These are phyloP conservation scores for Lampris megalopsis DNA, from an alignment of 2,113 vertebrate genomes.

Conservation along the genomic window DNA sequence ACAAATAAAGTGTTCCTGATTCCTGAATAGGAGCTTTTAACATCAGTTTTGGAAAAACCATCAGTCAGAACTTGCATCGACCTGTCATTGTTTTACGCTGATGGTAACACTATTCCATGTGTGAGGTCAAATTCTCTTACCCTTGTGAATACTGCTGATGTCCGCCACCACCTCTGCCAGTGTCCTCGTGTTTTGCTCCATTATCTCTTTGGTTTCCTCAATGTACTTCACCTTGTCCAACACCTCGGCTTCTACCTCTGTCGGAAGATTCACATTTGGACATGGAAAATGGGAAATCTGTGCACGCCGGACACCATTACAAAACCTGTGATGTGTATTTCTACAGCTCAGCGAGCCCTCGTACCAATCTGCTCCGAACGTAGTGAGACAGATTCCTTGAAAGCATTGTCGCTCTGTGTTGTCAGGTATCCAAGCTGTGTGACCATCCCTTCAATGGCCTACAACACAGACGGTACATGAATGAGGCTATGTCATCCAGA, in stretches of 20 bases:
- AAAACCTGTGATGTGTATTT: too few relatives aligned
- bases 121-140: slow-evolving; percentile 66
- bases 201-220: slow-evolving; percentile 84
- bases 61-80: too few relatives aligned
- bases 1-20: too few relatives aligned
- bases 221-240: slow-evolving; percentile 83
- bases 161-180: slow-evolving; percentile 78
- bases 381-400: slow-evolving; percentile 83
- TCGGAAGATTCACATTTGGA: slow-evolving; percentile 33
- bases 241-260: slow-evolving; percentile 81
- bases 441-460: slow-evolving; percentile 88
- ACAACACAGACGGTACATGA: slow-evolving; percentile 30
- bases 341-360: not conserved
- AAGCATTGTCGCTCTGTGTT: slow-evolving; percentile 85
- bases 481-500: not conserved
- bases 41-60: too few relatives aligned
- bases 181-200: slow-evolving; percentile 76
- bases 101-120: too few relatives aligned
- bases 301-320: not conserved
- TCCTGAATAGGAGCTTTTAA: too few relatives aligned
- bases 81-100: too few relatives aligned
- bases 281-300: not conserved
- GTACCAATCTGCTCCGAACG: slow-evolving; percentile 80
- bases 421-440: slow-evolving; percentile 86
- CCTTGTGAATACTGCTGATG: slow-evolving; percentile 84